Conservation (phyloP, 2,888 invertebrate genomes). For the Lochmaea capreae region DNA sequence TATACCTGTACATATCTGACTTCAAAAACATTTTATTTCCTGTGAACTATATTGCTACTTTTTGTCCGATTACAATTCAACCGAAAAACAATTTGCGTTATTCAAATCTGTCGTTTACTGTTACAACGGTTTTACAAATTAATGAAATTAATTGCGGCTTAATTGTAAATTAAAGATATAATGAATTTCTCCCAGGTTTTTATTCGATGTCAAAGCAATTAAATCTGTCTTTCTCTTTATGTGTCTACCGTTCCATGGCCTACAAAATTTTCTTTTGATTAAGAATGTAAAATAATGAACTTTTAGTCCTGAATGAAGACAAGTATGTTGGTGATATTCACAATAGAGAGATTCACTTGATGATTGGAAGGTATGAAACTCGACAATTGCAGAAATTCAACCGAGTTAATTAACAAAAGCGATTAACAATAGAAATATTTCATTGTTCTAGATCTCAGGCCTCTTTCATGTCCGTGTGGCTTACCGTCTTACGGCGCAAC, state of each 20-base stretch:
- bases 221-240: constrained; percentile 13
- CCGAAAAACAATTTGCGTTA: background rate
- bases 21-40: no score
- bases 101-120: constrained; percentile 8
- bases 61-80: background rate
- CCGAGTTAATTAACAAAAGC: no score
- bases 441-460: no score
- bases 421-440: no score
- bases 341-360: background rate
- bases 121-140: constrained; percentile 14
- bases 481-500: no score
- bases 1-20: no score
- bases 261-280: constrained; percentile 5
- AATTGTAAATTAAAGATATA: constrained; percentile 22
- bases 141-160: constrained; percentile 19
- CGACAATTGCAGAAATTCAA: background rate
- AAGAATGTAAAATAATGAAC: background rate
- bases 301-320: background rate
- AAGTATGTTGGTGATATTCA: background rate
- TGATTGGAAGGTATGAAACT: background rate
- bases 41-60: no score
- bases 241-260: constrained; percentile 8
- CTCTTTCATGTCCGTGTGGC: no score
- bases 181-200: constrained; percentile 13
- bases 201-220: constrained; percentile 21